phyloP scores from a whole-genome alignment of 2,888 invertebrate species.

The Hipparchia semele region DNA sequence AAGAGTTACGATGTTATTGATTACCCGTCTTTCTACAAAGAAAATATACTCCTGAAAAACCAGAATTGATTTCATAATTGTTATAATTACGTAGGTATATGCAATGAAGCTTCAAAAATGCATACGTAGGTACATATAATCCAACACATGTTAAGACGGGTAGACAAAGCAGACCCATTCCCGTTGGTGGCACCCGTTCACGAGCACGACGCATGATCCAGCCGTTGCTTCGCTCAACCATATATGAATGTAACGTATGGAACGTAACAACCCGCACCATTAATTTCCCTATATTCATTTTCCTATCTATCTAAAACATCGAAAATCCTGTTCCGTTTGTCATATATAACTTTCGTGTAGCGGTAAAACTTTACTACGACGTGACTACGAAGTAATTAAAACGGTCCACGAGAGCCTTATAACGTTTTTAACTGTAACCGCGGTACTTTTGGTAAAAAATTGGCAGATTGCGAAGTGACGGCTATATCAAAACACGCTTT shows the following conservation, averaged over 20 bases:
- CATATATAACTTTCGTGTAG: slow-evolving; percentile 73
- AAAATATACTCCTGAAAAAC: not conserved
- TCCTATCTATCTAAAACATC: slow-evolving; percentile 16
- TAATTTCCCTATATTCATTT: too few species aligned
- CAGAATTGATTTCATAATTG: not conserved
- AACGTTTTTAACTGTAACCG: slow-evolving; percentile 71
- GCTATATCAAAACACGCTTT: slow-evolving; percentile 69
- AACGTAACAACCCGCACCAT: too few species aligned
- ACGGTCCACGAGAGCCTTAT: slow-evolving; percentile 68
- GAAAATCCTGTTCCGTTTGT: slow-evolving; percentile 27
- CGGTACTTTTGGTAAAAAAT: slow-evolving; percentile 60
- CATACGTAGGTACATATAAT: too few species aligned
- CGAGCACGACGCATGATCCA: too few species aligned
- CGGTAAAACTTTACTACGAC: slow-evolving; percentile 72
- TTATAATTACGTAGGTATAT: too few species aligned
- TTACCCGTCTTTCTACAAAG: too few species aligned
- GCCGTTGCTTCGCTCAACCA: too few species aligned
- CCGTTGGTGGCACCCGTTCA: too few species aligned
- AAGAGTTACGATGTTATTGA: not conserved
- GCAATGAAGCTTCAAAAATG: too few species aligned
- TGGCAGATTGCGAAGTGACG: slow-evolving; percentile 66
- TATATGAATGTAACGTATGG: too few species aligned
- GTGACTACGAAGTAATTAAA: slow-evolving; percentile 79
- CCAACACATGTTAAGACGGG: too few species aligned
- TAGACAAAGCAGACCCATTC: too few species aligned